Evolutionary conservation across 2,113 vertebrate genomes (phyloP).

Genomic region (Pleuronectes platessa): DNA sequence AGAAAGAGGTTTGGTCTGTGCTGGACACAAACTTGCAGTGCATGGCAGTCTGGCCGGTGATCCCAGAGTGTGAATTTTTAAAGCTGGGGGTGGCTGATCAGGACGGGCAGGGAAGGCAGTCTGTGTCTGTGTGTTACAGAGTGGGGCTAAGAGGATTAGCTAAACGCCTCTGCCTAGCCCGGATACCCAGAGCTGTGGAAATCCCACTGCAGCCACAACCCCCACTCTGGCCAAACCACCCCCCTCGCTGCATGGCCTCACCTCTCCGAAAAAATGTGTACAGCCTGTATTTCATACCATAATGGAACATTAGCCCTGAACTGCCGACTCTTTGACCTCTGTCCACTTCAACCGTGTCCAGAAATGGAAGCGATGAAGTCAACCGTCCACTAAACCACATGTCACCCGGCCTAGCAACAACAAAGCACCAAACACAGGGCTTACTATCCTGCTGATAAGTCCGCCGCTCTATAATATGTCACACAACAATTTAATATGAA

Average conservation of each 20-base stretch:
- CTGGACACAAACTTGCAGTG: slow-evolving; percentile 27
- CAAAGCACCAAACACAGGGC: slow-evolving; percentile 29
- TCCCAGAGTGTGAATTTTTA: slow-evolving; percentile 60
- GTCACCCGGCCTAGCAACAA: slow-evolving; percentile 31
- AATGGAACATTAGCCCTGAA: slow-evolving; percentile 48
- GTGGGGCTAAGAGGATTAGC: slow-evolving; percentile 81
- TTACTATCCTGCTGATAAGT: slow-evolving; percentile 18
- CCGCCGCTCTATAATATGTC: not conserved
- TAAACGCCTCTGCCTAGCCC: slow-evolving; percentile 78
- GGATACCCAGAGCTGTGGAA: slow-evolving; percentile 78
- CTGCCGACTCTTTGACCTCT: slow-evolving; percentile 31
- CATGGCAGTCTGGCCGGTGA: slow-evolving; percentile 34
- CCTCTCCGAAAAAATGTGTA: slow-evolving; percentile 46
- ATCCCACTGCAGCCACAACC: slow-evolving; percentile 71
- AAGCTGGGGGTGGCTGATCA: slow-evolving; percentile 59
- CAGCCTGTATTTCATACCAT: slow-evolving; percentile 21
- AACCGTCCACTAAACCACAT: slow-evolving; percentile 20
- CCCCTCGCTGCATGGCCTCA: slow-evolving; percentile 19
- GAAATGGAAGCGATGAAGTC: slow-evolving; percentile 38
- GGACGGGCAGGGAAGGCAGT: slow-evolving; percentile 60
- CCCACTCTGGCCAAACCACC: slow-evolving; percentile 53
- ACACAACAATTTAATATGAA: slow-evolving; percentile 17
- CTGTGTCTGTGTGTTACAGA: slow-evolving; percentile 76
- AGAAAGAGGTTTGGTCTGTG: slow-evolving; percentile 5
- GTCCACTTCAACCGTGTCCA: slow-evolving; percentile 38